Evolutionary conservation across 2,113 vertebrate genomes (phyloP), one percentile per base, ranked within the genome.

Genomic region (Morone chrysops): DNA sequence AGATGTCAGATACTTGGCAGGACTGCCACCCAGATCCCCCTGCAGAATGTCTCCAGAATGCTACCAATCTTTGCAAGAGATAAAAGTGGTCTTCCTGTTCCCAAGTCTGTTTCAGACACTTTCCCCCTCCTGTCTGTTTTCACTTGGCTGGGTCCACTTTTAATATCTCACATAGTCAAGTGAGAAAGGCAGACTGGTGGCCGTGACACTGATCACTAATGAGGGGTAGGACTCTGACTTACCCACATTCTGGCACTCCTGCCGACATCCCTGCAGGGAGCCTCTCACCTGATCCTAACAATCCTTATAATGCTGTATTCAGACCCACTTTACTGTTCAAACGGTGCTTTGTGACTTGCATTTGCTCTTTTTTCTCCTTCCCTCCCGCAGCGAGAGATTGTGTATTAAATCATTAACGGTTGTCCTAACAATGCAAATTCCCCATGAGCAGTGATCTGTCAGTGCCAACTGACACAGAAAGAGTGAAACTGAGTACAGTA

Each of bases 1-100:
- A 84, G 83, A 80, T 89, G 89, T 90, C 84, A 80, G 67, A 70
- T 61, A 31, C 54, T 87, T 90, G 89, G 80, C 83, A 87, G 73
- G 1, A 31, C 68, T 75, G 67, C 57, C n/a, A 17, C 70, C 43
- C 54, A 73, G 70, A 85, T 68, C 62, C 43, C 59, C 67, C 53
- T 11, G 56, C 74, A 84, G 66, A 80, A 65, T 38, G 36, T 70
- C 72, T 87, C 70, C 51, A 87, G 79, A 84, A 4, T 80, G 48
- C 50, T 9, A 50, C 76, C 40, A 36, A n/a, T 77, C 53, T 61
- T 53, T 36, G 56, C 71, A 66, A 54, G 75, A 75, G 75, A 75
- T 82, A 70, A 77, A 85, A 79, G 41, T 2, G 2, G 25, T 47
- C 70, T 71, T 56, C 22, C 50, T 75, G 54, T 84, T 63, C 71